Base-by-base conservation (phyloP, 35 echinoderm and acorn worm species). In the Apostichopus japonicus region DNA sequence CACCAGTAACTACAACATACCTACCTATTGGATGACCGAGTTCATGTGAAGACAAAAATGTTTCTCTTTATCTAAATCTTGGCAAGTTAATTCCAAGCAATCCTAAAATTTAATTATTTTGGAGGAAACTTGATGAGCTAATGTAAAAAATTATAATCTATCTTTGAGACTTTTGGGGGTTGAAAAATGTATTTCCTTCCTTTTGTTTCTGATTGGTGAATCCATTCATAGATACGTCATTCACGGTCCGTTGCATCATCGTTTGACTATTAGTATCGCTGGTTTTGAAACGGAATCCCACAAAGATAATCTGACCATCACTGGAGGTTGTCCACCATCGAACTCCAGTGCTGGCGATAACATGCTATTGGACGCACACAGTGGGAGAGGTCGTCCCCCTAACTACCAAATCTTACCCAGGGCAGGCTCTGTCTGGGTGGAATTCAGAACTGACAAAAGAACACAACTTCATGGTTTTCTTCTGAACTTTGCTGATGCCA, bases 371-470 rank as follows among this genome's bases (percentile, higher is more conserved):
- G 10, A 79, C 72, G 53, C 25, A 8, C 53, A 79, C 90, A 91
- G 90, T 77, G 90, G 90, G 14, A 23, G 17, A 52, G 54, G 33
- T 55, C 90, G 53, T 9, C 90, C 90, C n/a, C 21, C 19, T 1
- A 91, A 91, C 71, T 78, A 91, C 54, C 90, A 91, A 54, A 91
- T 77, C 15, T 17, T 91, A 78, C 90, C 90, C 7, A 77, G 90
- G 13, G n/a, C 90, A 51, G 53, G 54, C 27, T 56, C 90, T 14
- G 27, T 91, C 15, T 91, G 90, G 90, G 58, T 91, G 5, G 90
- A 91, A 33, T 91, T 91, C 21, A 54, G 56, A 15, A 55, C 90
- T 14, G 44, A 91, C 25, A 19, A 33, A 8, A 23, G 54, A 24
- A 6, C 5, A 4, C 11, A n/a, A 24, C 21, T 56, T 14, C 52